Evolutionary conservation across 2,113 vertebrate genomes (phyloP), one percentile per base, ranked within the genome.

Genomic region (Zosterops japonicus): DNA sequence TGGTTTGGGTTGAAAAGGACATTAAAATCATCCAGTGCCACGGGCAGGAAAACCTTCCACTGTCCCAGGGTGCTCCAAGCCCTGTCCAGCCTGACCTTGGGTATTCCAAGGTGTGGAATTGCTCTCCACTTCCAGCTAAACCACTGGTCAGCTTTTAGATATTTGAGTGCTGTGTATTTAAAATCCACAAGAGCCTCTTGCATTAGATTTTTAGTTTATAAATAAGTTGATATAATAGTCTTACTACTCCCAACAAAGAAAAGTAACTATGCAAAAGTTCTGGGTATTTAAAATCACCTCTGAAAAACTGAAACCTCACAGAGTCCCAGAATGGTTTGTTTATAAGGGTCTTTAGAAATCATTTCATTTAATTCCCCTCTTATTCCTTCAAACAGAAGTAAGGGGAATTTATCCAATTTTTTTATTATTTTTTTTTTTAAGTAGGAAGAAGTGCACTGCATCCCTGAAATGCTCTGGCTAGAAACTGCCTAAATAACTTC

Each of bases 361-460:
- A 57, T 6, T 42, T 67, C 15, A 3, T 35, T 16, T 42, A 57
- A 49, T 16, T 28, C 16, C 20, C 3, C 29, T 41, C 31, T 13
- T 29, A 23, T 12, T 24, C 35, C 42, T 41, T 41, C 25, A 41
- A 20, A 47, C 18, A 46, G 42, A 59, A 75, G 25, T 33, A 57
- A 59, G 22, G 6, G 31, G n/a, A 93, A 63, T 2, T 61, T 14
- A 35, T 0, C 4, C 12, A 22, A 2, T n/a, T n/a, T 57, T 57
- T 56, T 14, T 46, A n/a, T 64, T 28, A 24, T 28, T 29, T 52
- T 25, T 83, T 47, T 36, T 24, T 0, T 24, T 0, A 4, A 27
- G 22, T 13, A 60, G 39, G n/a, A 55, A 21, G 20, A 70, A 33
- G 8, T 1, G 21, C 16, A 16, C 8, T 25, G 12, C 47, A 57